Evolutionary conservation across 1,140 invertebrate species (phyloP), one percentile per base, ranked within the genome.

Genomic region (Scylla paramamosain): DNA sequence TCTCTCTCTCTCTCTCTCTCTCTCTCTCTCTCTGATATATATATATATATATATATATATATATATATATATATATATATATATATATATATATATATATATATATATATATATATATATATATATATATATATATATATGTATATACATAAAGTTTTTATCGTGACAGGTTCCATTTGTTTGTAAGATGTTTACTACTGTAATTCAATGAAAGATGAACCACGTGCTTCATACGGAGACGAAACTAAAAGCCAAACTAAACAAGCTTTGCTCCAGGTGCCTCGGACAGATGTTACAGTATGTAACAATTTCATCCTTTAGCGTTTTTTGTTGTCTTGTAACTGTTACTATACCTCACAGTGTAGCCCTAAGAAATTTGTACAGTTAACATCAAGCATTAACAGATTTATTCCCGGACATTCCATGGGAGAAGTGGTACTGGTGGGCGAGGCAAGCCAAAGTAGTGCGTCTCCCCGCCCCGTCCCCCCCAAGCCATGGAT

Each of bases 41-140:
- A n/a, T n/a, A n/a, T n/a, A n/a, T n/a, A n/a, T n/a, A n/a, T n/a
- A n/a, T n/a, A n/a, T n/a, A n/a, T 39, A 39, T 39, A 39, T 39
- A 39, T 88, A 28, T 91, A 91, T 48, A 48, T 91, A 91, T 91
- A 91, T 91, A 91, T 91, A 59, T 91, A 91, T 91, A 91, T 91
- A 91, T 91, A 91, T 91, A 91, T 91, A 91, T 91, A 91, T 91
- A 91, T 91, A 91, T 91, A 91, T 91, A 59, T 91, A 91, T 91
- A 91, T 52, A 91, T 91, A 91, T 91, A 91, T 59, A 59, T 29
- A 91, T 52, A 91, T 52, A 59, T 91, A 91, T 91, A 91, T 91
- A 91, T 59, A 91, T 29, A 91, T 89, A 89, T 89, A 48, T 52
- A 91, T 52, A 91, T 52, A 91, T 52, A 91, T 67, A 91, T 16